Conservation (phyloP, 2,888 invertebrate genomes). For the Allacma fusca region DNA sequence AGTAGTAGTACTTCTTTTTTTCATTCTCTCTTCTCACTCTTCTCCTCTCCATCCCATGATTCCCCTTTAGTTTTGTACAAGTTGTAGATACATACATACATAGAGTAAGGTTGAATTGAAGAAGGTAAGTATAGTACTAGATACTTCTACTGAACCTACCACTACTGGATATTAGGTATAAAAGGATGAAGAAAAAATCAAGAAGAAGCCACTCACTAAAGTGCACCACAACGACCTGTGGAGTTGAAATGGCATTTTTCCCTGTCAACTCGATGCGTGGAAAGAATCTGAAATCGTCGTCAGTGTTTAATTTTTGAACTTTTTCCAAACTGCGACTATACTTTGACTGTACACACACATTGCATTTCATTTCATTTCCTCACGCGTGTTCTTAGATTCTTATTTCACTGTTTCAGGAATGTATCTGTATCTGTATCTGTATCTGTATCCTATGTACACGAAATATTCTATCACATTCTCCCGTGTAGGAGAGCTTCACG, state of each 20-base stretch:
- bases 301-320: constrained; percentile 48
- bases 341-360: constrained; percentile 5
- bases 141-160: too few species aligned
- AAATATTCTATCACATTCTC: too few species aligned
- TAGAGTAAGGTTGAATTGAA: too few species aligned
- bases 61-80: neutral
- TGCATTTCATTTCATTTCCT: neutral
- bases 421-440: too few species aligned
- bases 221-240: constrained; percentile 53
- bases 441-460: too few species aligned
- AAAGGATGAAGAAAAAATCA: constrained; percentile 31
- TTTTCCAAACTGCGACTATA: constrained; percentile 35
- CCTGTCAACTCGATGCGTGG: constrained; percentile 51
- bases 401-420: too few species aligned
- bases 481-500: neutral
- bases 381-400: too few species aligned
- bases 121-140: too few species aligned
- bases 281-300: constrained; percentile 43
- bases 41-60: neutral
- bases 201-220: constrained; percentile 46
- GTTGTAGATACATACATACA: too few species aligned
- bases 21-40: neutral
- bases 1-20: constrained; percentile 39
- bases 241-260: constrained; percentile 52
- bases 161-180: neutral